Conservation (phyloP, 2,113 vertebrate species). For the Hydropotes inermis region DNA sequence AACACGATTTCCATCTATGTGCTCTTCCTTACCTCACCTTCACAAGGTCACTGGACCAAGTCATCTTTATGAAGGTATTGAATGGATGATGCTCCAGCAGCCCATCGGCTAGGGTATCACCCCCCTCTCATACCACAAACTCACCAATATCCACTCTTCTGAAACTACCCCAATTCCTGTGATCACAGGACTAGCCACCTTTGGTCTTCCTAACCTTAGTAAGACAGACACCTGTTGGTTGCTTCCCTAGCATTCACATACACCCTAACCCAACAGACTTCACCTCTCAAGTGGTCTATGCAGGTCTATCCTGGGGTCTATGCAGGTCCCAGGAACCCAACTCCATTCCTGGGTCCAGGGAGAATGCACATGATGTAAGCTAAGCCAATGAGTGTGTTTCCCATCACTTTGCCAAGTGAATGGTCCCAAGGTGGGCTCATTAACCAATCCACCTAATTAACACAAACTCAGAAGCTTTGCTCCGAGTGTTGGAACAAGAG, state of each 20-base stretch:
- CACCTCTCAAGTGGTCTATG: no score
- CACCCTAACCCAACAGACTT: neutral
- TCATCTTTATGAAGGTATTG: neutral
- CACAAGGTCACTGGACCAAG: neutral
- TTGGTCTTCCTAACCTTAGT: neutral
- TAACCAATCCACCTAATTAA: neutral
- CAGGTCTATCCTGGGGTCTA: neutral
- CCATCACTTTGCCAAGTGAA: neutral
- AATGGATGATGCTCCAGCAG: no score
- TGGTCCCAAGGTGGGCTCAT: neutral
- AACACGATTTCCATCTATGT: neutral
- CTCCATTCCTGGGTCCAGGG: neutral
- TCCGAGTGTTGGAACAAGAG: neutral
- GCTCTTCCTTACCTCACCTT: fast-evolving
- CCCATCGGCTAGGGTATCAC: neutral
- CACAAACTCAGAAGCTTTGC: neutral
- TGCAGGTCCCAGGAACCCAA: neutral
- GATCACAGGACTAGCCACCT: neutral
- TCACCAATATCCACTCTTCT: neutral
- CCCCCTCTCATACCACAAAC: no score
- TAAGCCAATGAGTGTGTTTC: neutral
- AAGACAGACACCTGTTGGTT: no score
- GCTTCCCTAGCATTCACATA: fast-evolving
- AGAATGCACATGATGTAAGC: neutral
- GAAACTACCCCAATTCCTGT: neutral